These are phyloP conservation scores for Sitobion miscanthi DNA, from an alignment of 1,140 invertebrate genomes.

Conservation along the genomic window DNA sequence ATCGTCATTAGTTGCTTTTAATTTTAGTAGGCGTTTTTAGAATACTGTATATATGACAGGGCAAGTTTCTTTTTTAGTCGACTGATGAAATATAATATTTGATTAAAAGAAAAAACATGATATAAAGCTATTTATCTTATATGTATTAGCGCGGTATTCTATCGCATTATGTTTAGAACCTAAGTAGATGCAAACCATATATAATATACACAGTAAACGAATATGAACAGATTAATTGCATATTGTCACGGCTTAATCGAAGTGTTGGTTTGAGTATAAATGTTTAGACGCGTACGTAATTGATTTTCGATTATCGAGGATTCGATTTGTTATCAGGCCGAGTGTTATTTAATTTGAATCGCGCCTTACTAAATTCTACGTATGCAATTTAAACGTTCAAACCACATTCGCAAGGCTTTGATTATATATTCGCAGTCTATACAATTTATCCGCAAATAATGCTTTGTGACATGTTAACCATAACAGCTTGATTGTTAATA, in stretches of 20 bases:
- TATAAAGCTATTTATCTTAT: background rate
- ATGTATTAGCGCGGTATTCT: background rate
- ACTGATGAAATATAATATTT: background rate
- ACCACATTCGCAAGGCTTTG: background rate
- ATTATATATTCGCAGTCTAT: background rate
- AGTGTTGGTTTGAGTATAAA: background rate
- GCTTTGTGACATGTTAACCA: background rate
- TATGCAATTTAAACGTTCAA: background rate
- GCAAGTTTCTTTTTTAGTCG: background rate
- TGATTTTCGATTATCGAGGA: background rate
- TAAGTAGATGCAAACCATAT: background rate
- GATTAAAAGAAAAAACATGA: background rate
- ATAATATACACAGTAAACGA: background rate
- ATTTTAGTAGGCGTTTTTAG: background rate
- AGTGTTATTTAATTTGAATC: background rate
- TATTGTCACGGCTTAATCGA: background rate
- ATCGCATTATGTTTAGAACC: background rate
- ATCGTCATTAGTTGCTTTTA: background rate
- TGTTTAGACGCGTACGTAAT: conserved; percentile 11
- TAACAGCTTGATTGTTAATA: background rate
- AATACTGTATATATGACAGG: background rate
- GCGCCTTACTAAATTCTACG: background rate
- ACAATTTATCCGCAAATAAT: background rate
- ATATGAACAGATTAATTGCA: conserved; percentile 18
- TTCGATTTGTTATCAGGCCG: background rate